Evolutionary conservation across 1,140 invertebrate genomes (phyloP), one percentile per base, ranked within the genome.

Genomic region (Epicauta chinensis): DNA sequence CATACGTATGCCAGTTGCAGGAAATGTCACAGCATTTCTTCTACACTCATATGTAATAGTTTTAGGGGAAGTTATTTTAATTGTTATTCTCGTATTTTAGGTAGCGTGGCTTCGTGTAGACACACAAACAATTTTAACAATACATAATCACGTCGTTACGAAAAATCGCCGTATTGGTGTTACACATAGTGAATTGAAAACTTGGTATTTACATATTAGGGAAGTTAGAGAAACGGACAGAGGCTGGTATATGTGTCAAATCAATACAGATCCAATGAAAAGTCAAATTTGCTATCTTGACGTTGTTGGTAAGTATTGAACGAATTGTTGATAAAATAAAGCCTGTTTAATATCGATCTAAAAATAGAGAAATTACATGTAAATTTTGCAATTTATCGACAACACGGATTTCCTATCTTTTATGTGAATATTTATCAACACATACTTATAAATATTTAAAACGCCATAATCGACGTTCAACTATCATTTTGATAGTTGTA

Each of bases 191-290:
- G 88, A 91, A 61, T 80, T 85, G 58, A 78, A 85, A 32, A 88
- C 86, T 0, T 93, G 89, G 89, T 83, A 84, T 70, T 76, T 93
- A 9, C 87, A 91, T 62, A 87, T 93, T 62, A 78, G 83, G 39
- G 87, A 91, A 62, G 85, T 91, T 1, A 76, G 80, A 11, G 82
- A 87, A 67, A 77, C 79, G 1, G 89, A 92, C 71, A 75, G 82
- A 12, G 89, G 88, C 15, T 88, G 86, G 77, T 89, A 89, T 70
- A 91, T 91, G 87, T 91, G 87, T 68, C 87, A 91, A 73, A 87
- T 94, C 55, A 95, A 94, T 71, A 93, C 92, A 2, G 87, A 91
- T 66, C 86, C 89, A 0, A 93, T 94, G 88, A 91, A 89, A 65
- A 90, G 85, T 66, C 87, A 90, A 73, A 81, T 87, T 16, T 91